Evolutionary conservation across 37 sponge, comb jelly and placozoan species (phyloP).

Genomic region (Geodia barretti): DNA sequence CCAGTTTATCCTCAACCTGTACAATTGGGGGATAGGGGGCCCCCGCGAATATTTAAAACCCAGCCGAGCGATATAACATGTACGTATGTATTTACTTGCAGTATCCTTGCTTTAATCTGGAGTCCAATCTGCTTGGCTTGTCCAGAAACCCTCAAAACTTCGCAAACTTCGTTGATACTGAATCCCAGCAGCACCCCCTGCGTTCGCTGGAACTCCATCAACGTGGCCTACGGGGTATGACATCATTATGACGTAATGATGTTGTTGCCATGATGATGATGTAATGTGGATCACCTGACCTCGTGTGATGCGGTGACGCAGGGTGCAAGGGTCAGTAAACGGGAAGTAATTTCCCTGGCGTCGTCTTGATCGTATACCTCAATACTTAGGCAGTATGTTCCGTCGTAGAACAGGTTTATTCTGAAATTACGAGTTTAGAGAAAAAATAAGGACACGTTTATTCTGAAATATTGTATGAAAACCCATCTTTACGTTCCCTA

Average conservation of each 20-base stretch:
- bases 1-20: constrained; percentile 55
- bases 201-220: constrained; percentile 56
- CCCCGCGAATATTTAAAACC: no score
- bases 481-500: no score
- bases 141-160: constrained; percentile 53
- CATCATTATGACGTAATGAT: not conserved
- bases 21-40: no score
- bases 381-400: constrained; percentile 54
- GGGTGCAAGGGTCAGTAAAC: constrained; percentile 42
- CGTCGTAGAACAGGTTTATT: constrained; percentile 71
- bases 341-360: constrained; percentile 12
- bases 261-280: not conserved
- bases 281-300: not conserved
- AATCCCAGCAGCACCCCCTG: constrained; percentile 46
- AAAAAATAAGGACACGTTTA: not conserved
- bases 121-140: constrained; percentile 61
- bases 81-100: constrained; percentile 21
- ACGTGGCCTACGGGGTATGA: constrained; percentile 25
- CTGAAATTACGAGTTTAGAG: constrained; percentile 4
- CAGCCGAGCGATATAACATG: no score
- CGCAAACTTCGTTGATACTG: constrained; percentile 55
- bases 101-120: constrained; percentile 24
- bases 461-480: no score
- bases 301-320: constrained; percentile 43
- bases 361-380: constrained; percentile 62